Evolutionary conservation across 53 echinoderm and acorn worm species (phyloP).

Genomic region (Temnopleurus reevesii): DNA sequence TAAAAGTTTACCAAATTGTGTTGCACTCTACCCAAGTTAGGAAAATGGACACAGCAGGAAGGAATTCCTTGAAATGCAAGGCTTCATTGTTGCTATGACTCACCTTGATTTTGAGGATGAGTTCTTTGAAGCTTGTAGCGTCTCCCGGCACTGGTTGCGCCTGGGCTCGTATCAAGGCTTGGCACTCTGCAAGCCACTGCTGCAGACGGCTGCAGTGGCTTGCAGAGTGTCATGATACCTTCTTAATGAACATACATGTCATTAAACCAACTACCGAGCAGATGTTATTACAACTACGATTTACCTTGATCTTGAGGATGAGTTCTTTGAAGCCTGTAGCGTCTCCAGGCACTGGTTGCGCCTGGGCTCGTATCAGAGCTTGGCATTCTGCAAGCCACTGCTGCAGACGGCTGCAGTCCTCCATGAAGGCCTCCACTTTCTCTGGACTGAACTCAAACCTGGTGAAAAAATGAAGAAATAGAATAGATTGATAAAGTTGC

Average conservation of each 20-base stretch:
- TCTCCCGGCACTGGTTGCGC: conserved; percentile 49
- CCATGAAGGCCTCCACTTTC: conserved; percentile 78
- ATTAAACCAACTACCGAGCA: neutral
- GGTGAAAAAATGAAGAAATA: neutral
- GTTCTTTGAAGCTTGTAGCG: conserved; percentile 21
- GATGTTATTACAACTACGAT: neutral
- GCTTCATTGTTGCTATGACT: neutral
- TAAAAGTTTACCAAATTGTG: no score
- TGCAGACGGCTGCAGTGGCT: conserved; percentile 73
- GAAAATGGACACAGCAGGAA: no score
- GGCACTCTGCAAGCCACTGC: conserved; percentile 83
- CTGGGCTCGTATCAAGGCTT: conserved; percentile 64
- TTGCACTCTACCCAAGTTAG: no score
- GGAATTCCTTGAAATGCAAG: no score
- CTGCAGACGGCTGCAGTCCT: conserved; percentile 79
- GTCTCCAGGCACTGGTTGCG: conserved; percentile 29
- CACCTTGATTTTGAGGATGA: conserved; percentile 44
- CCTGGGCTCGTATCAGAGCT: conserved; percentile 66
- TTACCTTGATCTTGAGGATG: conserved; percentile 2
- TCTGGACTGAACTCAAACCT: conserved; percentile 87
- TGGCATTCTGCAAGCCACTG: conserved; percentile 90
- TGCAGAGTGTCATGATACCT: no score
- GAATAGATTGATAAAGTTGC: no score
- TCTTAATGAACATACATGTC: neutral
- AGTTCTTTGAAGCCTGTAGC: neutral